These are phyloP conservation scores for Athalia cordata DNA, from an alignment of 2,888 invertebrate genomes.

Conservation along the genomic window DNA sequence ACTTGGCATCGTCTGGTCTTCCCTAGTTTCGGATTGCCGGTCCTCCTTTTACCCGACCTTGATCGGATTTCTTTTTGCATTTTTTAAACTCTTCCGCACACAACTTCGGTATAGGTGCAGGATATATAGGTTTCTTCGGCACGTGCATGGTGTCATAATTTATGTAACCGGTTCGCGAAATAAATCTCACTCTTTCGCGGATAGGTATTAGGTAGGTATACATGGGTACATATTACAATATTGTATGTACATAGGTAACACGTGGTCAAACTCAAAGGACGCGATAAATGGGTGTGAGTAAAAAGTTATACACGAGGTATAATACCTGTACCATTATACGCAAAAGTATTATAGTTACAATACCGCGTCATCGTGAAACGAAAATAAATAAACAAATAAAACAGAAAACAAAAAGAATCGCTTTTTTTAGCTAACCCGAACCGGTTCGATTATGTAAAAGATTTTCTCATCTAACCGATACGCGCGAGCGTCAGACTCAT, in stretches of 20 bases:
- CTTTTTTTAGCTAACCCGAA: conserved; percentile 41
- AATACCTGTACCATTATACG: too few relatives aligned
- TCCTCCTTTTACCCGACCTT: conserved; percentile 8
- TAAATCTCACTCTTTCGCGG: conserved; percentile 22
- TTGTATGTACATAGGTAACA: not conserved
- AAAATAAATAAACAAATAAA: too few relatives aligned
- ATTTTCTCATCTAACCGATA: not conserved
- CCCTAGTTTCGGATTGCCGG: not conserved
- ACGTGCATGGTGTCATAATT: conserved; percentile 26
- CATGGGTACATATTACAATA: not conserved
- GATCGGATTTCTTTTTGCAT: not conserved
- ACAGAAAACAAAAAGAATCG: too few relatives aligned
- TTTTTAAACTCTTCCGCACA: not conserved
- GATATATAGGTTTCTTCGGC: too few relatives aligned
- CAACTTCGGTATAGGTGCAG: not conserved
- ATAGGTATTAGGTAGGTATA: conserved; percentile 1
- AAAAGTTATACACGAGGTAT: too few relatives aligned
- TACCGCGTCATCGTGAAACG: not conserved
- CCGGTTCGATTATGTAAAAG: conserved; percentile 47
- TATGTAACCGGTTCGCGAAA: conserved; percentile 46
- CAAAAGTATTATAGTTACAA: too few relatives aligned
- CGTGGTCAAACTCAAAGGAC: not conserved
- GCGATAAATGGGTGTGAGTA: not conserved
- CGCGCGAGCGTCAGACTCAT: conserved; percentile 39
- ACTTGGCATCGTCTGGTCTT: not conserved